Percentiles rank a stretch among this genome's conserved stretches.
These are phyloP conservation scores for Boulengeromyrus knoepffleri DNA, from an alignment of 2,113 vertebrate genomes.

Conservation along the genomic window DNA sequence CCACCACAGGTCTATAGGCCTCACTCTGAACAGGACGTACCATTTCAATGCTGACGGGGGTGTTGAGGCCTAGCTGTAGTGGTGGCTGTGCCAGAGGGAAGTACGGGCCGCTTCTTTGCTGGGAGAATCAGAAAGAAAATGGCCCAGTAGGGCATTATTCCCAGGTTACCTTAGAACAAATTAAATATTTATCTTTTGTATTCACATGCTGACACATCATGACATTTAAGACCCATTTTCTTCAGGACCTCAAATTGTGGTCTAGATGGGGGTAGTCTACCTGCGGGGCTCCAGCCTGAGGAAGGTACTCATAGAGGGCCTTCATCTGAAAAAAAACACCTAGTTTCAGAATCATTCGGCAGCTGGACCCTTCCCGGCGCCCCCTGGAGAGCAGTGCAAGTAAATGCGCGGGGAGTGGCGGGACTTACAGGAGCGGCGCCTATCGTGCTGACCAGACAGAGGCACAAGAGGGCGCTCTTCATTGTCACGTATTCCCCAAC, in stretches of 20 bases:
- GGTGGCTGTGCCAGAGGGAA: conserved; percentile 30
- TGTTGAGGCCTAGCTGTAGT: conserved; percentile 34
- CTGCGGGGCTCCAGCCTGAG: conserved; percentile 49
- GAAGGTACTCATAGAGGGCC: conserved; percentile 50
- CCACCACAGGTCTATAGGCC: neutral
- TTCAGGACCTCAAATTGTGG: neutral
- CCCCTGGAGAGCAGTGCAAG: neutral
- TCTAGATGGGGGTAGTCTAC: conserved; percentile 23
- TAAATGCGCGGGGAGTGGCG: neutral
- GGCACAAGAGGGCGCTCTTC: conserved; percentile 47
- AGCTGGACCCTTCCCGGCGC: neutral
- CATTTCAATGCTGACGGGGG: conserved; percentile 58
- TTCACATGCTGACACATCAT: neutral
- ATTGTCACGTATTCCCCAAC: conserved; percentile 34
- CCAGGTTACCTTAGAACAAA: neutral
- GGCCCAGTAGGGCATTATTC: neutral
- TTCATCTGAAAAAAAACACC: conserved; percentile 32
- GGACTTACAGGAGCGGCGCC: conserved; percentile 54
- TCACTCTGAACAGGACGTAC: conserved; percentile 31
- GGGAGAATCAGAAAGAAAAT: neutral
- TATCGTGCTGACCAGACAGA: conserved; percentile 48
- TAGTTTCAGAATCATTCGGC: neutral
- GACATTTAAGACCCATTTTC: neutral
- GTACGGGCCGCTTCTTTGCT: conserved; percentile 37
- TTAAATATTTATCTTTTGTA: neutral